phyloP scores from a whole-genome alignment of 2,113 vertebrate species.

The Podiceps cristatus region DNA sequence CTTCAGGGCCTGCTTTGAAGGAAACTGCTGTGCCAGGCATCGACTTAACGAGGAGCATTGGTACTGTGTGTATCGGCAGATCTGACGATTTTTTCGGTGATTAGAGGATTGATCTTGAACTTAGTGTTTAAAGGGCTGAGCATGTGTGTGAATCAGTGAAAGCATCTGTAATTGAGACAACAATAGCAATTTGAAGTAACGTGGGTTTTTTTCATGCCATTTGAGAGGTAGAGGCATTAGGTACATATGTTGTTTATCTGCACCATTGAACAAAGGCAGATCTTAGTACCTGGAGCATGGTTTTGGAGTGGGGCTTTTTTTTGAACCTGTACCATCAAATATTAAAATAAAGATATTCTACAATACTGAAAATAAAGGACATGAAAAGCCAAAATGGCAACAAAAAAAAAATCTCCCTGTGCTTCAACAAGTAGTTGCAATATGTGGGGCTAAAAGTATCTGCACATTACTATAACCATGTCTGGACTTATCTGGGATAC shows the following conservation, averaged over 20 bases:
- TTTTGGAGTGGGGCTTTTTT: not conserved
- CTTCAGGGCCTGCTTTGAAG: slow-evolving; percentile 32
- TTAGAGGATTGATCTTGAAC: not conserved
- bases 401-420: not conserved
- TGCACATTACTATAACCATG: not conserved
- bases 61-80: not conserved
- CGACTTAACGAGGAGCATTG: not conserved
- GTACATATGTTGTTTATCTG: not conserved
- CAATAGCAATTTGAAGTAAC: not conserved
- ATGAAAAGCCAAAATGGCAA: not conserved
- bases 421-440: not conserved
- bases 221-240: not conserved
- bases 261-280: not conserved
- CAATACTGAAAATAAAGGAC: not conserved
- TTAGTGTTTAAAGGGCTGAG: not conserved
- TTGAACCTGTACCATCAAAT: not conserved
- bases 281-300: not conserved
- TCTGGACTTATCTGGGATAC: not conserved
- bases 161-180: not conserved
- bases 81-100: not conserved
- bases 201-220: not conserved
- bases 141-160: not conserved
- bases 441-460: not conserved
- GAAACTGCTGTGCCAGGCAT: not conserved
- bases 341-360: not conserved